Evolutionary conservation across 2,113 vertebrate species (phyloP), one percentile per base, ranked within the genome.

Genomic region (Callithrix jacchus): DNA sequence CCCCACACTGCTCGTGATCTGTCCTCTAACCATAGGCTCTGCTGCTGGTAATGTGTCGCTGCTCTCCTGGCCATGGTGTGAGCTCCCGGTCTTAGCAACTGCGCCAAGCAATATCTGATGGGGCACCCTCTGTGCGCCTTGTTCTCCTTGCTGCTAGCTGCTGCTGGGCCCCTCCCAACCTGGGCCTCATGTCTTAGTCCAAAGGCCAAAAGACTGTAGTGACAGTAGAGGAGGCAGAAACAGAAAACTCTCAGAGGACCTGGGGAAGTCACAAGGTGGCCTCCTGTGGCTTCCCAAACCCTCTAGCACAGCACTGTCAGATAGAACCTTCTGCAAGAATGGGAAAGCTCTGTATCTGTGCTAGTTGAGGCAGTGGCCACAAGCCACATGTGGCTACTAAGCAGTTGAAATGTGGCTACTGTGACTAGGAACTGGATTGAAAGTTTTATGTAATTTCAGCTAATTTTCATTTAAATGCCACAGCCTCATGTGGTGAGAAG

Each of bases 181-280:
- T 23, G 37, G 61, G n/a, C n/a, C 52, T 79, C 70, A 18, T 23
- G 9, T 23, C 27, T 45, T 30, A 79, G 42, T 64, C 5, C 58
- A 21, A 32, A 49, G 23, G 30, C 21, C 27, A 73, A 52, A 40
- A 30, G 54, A n/a, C 2, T 6, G 47, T 14, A 58, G 16, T 2
- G 35, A 70, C 2, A 52, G 68, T 40, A 23, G 68, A n/a, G 2
- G 37, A 91, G 61, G 35, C 73, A 66, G 54, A 82, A 56, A 49
- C 35, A 35, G 35, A 71, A 13, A 56, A 21, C 47, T 47, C 61
- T 68, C 21, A 5, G 7, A 40, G 47, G 32, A 9, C 30, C 17
- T 3, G 7, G 1, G 8, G 73, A 40, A 23, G 6, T 27, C 3
- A 5, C 30, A 5, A 3, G 17, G 47, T 23, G 0, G 52, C 54